Evolutionary conservation across 2,888 invertebrate species (phyloP).

Genomic region (Pantelozetes paolii): DNA sequence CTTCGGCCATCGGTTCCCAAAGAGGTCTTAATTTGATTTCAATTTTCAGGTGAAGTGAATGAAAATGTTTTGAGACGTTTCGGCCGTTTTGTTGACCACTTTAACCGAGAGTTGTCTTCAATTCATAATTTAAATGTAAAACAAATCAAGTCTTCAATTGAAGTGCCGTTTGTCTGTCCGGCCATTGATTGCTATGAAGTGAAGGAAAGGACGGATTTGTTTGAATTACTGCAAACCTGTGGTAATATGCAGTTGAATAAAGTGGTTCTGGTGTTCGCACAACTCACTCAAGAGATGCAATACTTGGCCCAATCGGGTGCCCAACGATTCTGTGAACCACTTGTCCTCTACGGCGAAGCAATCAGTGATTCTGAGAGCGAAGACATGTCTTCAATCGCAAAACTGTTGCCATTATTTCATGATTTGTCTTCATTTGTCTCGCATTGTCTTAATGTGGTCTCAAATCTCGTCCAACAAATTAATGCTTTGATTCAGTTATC

Average conservation of each 20-base stretch:
- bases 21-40: neutral
- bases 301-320: conserved; percentile 53
- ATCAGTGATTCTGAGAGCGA: neutral
- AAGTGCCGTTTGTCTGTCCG: conserved; percentile 14
- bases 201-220: conserved; percentile 39
- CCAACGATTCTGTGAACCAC: conserved; percentile 37
- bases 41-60: conserved; percentile 17
- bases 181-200: conserved; percentile 18
- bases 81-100: conserved; percentile 30
- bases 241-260: conserved; percentile 51
- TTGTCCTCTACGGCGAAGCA: conserved; percentile 42
- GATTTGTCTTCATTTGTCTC: conserved; percentile 65
- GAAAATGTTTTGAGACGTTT: conserved; percentile 30
- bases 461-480: conserved; percentile 66
- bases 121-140: conserved; percentile 32
- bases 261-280: conserved; percentile 70
- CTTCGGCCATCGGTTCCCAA: neutral
- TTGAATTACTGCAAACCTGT: conserved; percentile 43
- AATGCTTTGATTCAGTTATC: neutral
- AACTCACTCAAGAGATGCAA: conserved; percentile 71
- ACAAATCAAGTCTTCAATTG: conserved; percentile 21
- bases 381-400: conserved; percentile 49
- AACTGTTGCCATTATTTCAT: conserved; percentile 50
- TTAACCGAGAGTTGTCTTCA: neutral
- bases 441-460: conserved; percentile 67